Percentiles rank a stretch among this genome's conserved stretches.
Evolutionary conservation across 2,888 invertebrate species (phyloP).

Genomic region (Pollenia griseotomentosa): DNA sequence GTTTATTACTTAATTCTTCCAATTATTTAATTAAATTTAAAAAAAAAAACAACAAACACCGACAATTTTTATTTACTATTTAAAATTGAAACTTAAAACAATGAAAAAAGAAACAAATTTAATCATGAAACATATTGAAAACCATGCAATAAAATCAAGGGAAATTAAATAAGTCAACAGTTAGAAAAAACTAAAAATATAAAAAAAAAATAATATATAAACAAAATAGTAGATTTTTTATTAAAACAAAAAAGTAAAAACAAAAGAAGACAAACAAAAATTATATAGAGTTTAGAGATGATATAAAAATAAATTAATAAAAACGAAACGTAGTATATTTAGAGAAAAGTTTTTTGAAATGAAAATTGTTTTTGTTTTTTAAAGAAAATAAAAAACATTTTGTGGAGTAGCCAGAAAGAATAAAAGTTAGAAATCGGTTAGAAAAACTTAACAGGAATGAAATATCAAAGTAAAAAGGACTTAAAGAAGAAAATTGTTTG

Average conservation of each 20-base stretch:
- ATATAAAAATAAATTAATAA: slow-evolving; percentile 28
- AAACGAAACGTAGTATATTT: slow-evolving; percentile 60
- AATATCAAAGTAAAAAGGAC: slow-evolving; percentile 58
- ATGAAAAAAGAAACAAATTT: slow-evolving; percentile 63
- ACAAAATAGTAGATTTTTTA: slow-evolving; percentile 73
- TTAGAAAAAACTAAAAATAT: slow-evolving; percentile 38
- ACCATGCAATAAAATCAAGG: slow-evolving; percentile 74
- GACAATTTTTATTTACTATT: slow-evolving; percentile 23
- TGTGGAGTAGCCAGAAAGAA: not conserved
- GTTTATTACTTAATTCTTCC: too few relatives aligned
- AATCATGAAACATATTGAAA: slow-evolving; percentile 72
- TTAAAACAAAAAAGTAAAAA: slow-evolving; percentile 55
- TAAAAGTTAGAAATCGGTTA: not conserved
- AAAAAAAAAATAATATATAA: slow-evolving; percentile 61
- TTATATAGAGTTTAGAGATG: slow-evolving; percentile 60
- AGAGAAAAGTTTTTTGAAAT: slow-evolving; percentile 67
- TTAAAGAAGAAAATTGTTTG: slow-evolving; percentile 41
- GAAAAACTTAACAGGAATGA: slow-evolving; percentile 51
- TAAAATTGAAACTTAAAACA: slow-evolving; percentile 67
- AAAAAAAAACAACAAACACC: not conserved
- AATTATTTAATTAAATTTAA: too few relatives aligned
- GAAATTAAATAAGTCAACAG: slow-evolving; percentile 72
- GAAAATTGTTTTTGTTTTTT: slow-evolving; percentile 55
- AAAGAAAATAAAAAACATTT: not conserved
- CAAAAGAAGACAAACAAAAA: slow-evolving; percentile 47